These are phyloP conservation scores for Cyclura pinguis DNA, from an alignment of 2,797 vertebrate species.

Conservation along the genomic window DNA sequence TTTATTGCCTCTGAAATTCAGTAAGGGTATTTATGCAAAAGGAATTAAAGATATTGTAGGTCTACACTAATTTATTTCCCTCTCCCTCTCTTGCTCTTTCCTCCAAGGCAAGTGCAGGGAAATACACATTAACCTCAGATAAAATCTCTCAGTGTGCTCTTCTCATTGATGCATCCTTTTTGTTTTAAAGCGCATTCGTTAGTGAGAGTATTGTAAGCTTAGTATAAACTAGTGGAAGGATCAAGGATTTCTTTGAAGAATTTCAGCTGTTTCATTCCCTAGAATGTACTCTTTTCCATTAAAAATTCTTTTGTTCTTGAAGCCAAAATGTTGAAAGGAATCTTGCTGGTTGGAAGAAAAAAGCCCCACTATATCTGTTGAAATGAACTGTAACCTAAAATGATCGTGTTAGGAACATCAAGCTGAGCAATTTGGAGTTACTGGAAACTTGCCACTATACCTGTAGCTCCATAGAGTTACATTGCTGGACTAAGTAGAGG, in stretches of 20 bases:
- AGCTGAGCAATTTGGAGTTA: slow-evolving; percentile 26
- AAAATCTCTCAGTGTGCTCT: background rate
- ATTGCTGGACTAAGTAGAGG: background rate
- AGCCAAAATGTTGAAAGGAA: slow-evolving; percentile 25
- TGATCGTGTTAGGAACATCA: background rate
- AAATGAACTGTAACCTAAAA: slow-evolving; percentile 11
- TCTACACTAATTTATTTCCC: background rate
- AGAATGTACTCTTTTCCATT: background rate
- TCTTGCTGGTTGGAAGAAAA: slow-evolving; percentile 19
- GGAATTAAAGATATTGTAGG: background rate
- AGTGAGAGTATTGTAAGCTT: background rate
- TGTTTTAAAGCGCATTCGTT: background rate
- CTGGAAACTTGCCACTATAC: background rate
- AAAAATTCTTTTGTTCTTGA: slow-evolving; percentile 28
- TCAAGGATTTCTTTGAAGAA: slow-evolving; percentile 40
- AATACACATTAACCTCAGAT: background rate
- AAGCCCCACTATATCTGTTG: background rate
- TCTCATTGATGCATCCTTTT: background rate
- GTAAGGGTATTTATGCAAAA: background rate
- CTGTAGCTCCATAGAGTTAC: background rate
- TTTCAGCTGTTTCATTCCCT: slow-evolving; percentile 37
- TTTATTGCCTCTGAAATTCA: background rate
- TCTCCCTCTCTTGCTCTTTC: too few species aligned
- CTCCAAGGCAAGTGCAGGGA: background rate
- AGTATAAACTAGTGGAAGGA: background rate